These are phyloP conservation scores for Germaria angustata DNA, from an alignment of 2,888 invertebrate species.

Conservation along the genomic window DNA sequence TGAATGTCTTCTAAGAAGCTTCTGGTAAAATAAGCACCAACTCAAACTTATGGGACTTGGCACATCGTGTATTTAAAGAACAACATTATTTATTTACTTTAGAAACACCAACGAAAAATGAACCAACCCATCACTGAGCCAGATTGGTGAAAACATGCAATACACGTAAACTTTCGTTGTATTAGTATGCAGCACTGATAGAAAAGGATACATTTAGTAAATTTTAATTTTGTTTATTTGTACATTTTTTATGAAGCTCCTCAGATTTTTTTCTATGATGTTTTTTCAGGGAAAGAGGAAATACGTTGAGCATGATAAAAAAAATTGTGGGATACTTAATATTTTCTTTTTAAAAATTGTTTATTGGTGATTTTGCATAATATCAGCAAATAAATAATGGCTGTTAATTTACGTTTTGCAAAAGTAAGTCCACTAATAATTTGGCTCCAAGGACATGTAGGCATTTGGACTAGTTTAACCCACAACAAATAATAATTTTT, in stretches of 20 bases:
- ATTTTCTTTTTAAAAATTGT: background rate
- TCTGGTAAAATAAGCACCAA: too few relatives aligned
- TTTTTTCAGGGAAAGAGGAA: conserved; percentile 30
- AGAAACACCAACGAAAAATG: background rate
- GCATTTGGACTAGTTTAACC: too few relatives aligned
- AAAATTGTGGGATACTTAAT: conserved; percentile 38
- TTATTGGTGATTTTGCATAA: background rate
- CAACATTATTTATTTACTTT: too few relatives aligned
- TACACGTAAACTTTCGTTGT: background rate
- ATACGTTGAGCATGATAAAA: conserved; percentile 47
- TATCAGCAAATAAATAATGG: too few relatives aligned
- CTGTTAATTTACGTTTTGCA: too few relatives aligned
- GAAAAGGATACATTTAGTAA: conserved; percentile 18
- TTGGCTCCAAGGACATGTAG: too few relatives aligned
- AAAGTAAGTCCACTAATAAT: too few relatives aligned
- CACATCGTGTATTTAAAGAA: too few relatives aligned
- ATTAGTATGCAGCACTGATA: background rate
- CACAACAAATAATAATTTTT: too few relatives aligned
- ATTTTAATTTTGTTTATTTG: conserved; percentile 15
- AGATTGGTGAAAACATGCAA: background rate
- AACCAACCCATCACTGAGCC: background rate
- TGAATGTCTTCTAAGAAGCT: too few relatives aligned
- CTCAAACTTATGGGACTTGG: too few relatives aligned
- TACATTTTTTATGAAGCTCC: background rate
- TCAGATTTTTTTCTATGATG: conserved; percentile 3